Evolutionary conservation across 2,113 vertebrate genomes (phyloP).

Genomic region (Alexandromys fortis): DNA sequence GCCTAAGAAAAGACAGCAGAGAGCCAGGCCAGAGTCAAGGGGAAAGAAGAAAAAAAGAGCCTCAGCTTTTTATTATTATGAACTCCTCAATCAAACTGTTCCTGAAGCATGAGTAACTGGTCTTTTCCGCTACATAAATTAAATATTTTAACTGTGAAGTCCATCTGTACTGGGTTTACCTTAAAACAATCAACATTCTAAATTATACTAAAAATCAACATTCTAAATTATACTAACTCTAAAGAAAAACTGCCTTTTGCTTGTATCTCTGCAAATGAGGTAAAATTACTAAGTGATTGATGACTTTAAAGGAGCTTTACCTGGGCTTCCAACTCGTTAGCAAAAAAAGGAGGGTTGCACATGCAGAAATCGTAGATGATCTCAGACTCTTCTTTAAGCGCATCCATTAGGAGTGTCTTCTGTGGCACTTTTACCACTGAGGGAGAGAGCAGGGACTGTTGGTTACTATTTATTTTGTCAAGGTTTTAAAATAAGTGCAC

Average conservation of each 20-base stretch:
- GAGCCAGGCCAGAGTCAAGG: not conserved
- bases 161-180: not conserved
- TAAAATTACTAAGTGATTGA: slow-evolving; percentile 18
- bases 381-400: slow-evolving; percentile 96
- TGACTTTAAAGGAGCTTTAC: slow-evolving; percentile 82
- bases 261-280: slow-evolving; percentile 22
- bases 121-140: slow-evolving; percentile 37
- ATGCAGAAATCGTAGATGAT: slow-evolving; percentile 98
- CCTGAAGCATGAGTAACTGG: not conserved
- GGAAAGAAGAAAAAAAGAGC: not conserved
- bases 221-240: not conserved
- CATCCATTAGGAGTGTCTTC: slow-evolving; percentile 98
- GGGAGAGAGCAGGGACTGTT: slow-evolving; percentile 55
- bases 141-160: not conserved
- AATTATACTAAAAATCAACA: not conserved
- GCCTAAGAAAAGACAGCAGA: not conserved
- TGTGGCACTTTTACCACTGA: slow-evolving; percentile 98
- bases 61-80: not conserved
- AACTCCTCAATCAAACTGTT: not conserved
- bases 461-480: not conserved
- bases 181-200: slow-evolving; percentile 32
- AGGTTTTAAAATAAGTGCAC: slow-evolving; percentile 36
- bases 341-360: slow-evolving; percentile 99
- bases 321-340: slow-evolving; percentile 97
- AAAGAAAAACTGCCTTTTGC: slow-evolving; percentile 50